Conservation (phyloP, 2,797 vertebrate genomes). For the Coluber constrictor region DNA sequence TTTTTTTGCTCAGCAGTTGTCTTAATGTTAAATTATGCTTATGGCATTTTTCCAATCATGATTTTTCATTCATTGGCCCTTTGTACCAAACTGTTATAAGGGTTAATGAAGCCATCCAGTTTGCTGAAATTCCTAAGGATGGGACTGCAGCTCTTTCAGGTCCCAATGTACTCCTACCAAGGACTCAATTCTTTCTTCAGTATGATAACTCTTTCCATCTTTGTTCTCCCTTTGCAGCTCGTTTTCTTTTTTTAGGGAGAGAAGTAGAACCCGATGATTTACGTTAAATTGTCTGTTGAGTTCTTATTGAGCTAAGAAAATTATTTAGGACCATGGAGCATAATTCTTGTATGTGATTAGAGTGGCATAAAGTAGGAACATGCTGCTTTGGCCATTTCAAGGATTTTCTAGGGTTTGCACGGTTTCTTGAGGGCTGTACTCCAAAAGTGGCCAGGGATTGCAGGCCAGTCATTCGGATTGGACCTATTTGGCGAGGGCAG, state of each 20-base stretch:
- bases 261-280: no score
- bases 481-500: background rate
- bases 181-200: background rate
- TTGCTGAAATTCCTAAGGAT: background rate
- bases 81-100: background rate
- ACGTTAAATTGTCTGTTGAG: background rate
- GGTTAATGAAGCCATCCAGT: background rate
- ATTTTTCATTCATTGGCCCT: background rate
- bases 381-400: background rate
- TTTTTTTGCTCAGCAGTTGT: no score
- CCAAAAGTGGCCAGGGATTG: background rate
- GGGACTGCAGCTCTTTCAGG: background rate
- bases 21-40: background rate
- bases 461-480: background rate
- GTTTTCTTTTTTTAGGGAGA: background rate
- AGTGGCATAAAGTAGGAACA: background rate
- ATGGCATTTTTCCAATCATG: no score
- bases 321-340: background rate
- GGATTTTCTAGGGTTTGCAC: background rate
- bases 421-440: background rate
- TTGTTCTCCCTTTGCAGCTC: background rate
- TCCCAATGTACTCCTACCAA: background rate
- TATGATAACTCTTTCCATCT: background rate
- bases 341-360: background rate
- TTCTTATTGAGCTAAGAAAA: background rate